phyloP scores from a whole-genome alignment of 64 coral and sea anemone genomes.

The Montipora capricornis region DNA sequence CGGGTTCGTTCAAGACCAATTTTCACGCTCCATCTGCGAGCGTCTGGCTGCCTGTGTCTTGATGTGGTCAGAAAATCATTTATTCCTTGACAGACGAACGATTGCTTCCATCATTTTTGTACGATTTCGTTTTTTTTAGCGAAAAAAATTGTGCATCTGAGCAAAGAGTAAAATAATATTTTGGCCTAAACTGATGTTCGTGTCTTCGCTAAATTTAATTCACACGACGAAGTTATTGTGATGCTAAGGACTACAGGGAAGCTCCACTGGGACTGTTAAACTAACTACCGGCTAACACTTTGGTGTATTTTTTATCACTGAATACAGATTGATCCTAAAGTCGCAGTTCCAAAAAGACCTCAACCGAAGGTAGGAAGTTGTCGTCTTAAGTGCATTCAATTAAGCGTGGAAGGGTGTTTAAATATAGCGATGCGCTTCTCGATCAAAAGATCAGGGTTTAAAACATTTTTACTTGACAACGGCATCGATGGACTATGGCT shows the following conservation, averaged over 20 bases:
- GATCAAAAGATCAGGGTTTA: conserved; percentile 59
- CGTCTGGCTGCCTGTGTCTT: conserved; percentile 36
- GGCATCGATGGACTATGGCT: not conserved
- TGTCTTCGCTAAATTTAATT: conserved; percentile 43
- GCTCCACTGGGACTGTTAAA: conserved; percentile 1
- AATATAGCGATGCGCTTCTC: conserved; percentile 18
- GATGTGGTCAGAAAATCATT: conserved; percentile 11
- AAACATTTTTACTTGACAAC: conserved; percentile 44
- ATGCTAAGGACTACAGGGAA: conserved; percentile 19
- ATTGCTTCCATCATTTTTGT: not conserved
- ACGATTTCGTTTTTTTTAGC: not conserved
- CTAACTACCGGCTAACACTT: conserved; percentile 11
- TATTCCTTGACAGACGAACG: not conserved
- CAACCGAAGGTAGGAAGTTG: conserved; percentile 65
- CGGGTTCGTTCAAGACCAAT: conserved; percentile 51
- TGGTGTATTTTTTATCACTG: not conserved
- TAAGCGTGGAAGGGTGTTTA: conserved; percentile 52
- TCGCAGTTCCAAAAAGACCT: conserved; percentile 76
- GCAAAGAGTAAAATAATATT: not conserved
- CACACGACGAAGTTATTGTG: conserved; percentile 49
- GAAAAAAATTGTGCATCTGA: not conserved
- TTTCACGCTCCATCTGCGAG: conserved; percentile 54
- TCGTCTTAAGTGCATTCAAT: conserved; percentile 38
- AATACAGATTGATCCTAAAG: conserved; percentile 75
- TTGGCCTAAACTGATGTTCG: conserved; percentile 25